A percentile compares a stretch with the other conserved stretches of the same genome.
phyloP scores from a whole-genome alignment of 2,888 invertebrate species.

The Nyleta sp. region DNA sequence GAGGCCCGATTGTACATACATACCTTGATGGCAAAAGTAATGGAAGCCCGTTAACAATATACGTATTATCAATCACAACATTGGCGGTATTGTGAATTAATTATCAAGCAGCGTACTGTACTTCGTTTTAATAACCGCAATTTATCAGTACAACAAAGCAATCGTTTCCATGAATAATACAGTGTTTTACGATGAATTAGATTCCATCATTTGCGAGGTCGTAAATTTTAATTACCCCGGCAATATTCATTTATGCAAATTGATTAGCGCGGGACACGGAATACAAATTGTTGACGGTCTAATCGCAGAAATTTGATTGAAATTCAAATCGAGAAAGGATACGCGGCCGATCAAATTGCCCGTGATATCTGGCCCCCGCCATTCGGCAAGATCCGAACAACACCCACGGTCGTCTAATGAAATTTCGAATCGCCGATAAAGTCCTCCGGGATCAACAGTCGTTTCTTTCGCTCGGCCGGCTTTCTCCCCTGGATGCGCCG shows the following conservation, averaged over 20 bases:
- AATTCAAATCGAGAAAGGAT: slow-evolving; percentile 35
- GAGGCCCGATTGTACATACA: no score
- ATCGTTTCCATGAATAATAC: slow-evolving; percentile 43
- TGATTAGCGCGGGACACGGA: slow-evolving; percentile 24
- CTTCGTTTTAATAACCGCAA: slow-evolving; percentile 27
- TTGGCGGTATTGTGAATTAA: slow-evolving; percentile 18
- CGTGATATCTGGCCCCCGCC: slow-evolving; percentile 13
- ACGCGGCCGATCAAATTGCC: slow-evolving; percentile 24
- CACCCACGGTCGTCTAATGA: no score
- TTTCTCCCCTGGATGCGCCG: slow-evolving; percentile 65
- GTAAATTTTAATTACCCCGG: slow-evolving; percentile 46
- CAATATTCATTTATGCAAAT: slow-evolving; percentile 51
- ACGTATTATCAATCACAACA: slow-evolving; percentile 33
- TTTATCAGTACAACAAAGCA: slow-evolving; percentile 29
- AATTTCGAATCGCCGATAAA: no score
- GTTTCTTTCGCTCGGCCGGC: slow-evolving; percentile 46
- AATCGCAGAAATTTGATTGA: slow-evolving; percentile 40
- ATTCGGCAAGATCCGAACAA: no score
- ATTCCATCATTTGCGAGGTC: slow-evolving; percentile 32
- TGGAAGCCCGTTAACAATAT: slow-evolving; percentile 29
- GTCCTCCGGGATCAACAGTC: no score
- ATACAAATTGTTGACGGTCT: slow-evolving; percentile 37
- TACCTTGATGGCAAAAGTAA: slow-evolving; percentile 1
- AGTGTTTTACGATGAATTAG: slow-evolving; percentile 52
- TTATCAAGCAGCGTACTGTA: slow-evolving; percentile 23